These are phyloP conservation scores for Elysia crispata DNA, from an alignment of 2,888 invertebrate genomes.

Conservation along the genomic window DNA sequence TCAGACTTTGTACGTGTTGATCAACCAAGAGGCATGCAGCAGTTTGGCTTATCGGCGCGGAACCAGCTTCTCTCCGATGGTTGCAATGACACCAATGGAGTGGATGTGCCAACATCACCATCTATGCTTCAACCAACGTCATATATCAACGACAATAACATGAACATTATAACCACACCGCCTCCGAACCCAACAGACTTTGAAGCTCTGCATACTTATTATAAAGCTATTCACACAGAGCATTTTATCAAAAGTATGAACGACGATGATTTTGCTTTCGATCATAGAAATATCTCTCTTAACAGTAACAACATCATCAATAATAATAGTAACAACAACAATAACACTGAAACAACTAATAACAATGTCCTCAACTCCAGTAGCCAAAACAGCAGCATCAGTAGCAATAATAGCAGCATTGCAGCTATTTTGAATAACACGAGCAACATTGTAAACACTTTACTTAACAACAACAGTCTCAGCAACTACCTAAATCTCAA, in stretches of 20 bases:
- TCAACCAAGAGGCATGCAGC: too few relatives aligned
- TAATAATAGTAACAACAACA: neutral
- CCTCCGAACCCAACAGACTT: constrained; percentile 12
- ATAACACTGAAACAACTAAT: neutral
- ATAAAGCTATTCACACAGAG: constrained; percentile 33
- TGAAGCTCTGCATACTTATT: constrained; percentile 32
- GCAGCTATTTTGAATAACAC: too few relatives aligned
- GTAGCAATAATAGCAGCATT: neutral
- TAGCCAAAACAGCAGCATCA: constrained; percentile 2
- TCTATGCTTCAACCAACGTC: constrained; percentile 1
- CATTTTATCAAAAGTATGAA: constrained; percentile 22
- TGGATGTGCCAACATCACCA: constrained; percentile 28
- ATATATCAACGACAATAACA: constrained; percentile 37
- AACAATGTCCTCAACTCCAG: neutral
- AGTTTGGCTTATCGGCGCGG: too few relatives aligned
- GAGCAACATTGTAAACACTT: too few relatives aligned
- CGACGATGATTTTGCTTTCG: constrained; percentile 6
- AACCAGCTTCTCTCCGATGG: neutral
- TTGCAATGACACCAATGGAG: constrained; percentile 10
- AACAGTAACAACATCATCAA: neutral
- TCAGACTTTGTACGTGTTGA: too few relatives aligned
- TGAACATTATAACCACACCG: constrained; percentile 29
- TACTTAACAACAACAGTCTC: neutral
- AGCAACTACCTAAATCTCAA: neutral
- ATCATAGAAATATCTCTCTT: neutral